These are phyloP conservation scores for Drosophila quinaria DNA, from an alignment of 2,888 invertebrate species.

Conservation along the genomic window DNA sequence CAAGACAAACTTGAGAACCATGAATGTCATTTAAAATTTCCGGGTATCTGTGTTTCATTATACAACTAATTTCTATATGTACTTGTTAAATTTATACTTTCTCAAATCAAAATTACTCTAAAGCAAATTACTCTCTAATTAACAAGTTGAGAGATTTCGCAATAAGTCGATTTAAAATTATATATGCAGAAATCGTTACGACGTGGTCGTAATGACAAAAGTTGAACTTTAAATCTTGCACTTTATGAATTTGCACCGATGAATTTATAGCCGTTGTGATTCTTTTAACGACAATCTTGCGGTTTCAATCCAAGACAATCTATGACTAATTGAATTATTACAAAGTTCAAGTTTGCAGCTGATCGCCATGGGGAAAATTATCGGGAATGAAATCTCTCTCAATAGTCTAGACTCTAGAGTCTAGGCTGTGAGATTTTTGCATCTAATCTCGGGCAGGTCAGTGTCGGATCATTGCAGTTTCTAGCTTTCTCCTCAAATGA, in stretches of 20 bases:
- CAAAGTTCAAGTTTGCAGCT: slow-evolving; percentile 2
- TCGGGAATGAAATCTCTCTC: not conserved
- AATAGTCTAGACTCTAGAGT: not conserved
- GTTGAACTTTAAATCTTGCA: not conserved
- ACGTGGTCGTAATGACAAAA: not conserved
- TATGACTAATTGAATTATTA: slow-evolving; percentile 5
- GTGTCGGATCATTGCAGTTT: not conserved
- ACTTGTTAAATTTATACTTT: not conserved
- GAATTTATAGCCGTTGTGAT: not conserved
- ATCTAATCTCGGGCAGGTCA: slow-evolving; percentile 17
- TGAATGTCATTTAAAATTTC: not conserved
- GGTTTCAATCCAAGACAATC: not conserved
- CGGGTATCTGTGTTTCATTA: not conserved
- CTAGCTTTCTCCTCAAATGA: not conserved
- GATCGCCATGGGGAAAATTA: not conserved
- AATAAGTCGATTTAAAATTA: not conserved
- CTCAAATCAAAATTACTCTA: not conserved
- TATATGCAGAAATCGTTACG: not conserved
- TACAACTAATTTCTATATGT: not conserved
- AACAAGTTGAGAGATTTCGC: not conserved
- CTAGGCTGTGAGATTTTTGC: not conserved
- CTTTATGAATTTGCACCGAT: not conserved
- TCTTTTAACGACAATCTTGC: not conserved
- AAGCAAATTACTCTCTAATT: not conserved
- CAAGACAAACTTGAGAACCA: not conserved